These are phyloP conservation scores for Poeciliopsis infans DNA, from an alignment of 2,797 vertebrate species.

Conservation along the genomic window DNA sequence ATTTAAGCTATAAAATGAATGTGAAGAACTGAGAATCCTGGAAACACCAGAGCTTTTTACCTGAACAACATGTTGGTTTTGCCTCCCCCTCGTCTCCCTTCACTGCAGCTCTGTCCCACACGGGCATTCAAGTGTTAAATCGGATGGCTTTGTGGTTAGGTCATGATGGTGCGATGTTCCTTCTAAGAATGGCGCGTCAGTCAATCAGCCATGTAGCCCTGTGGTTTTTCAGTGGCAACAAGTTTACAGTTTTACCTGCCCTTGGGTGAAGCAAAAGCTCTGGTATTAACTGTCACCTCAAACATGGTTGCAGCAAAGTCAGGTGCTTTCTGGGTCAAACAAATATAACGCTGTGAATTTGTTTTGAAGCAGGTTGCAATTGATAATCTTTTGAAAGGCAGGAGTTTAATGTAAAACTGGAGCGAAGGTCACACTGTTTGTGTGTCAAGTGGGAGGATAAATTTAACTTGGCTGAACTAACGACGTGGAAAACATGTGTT, in stretches of 20 bases:
- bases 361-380: slow-evolving; percentile 28
- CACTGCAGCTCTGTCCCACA: slow-evolving; percentile 56
- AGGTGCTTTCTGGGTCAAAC: slow-evolving; percentile 34
- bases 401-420: slow-evolving; percentile 23
- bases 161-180: slow-evolving; percentile 69
- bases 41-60: background rate
- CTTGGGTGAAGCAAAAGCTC: slow-evolving; percentile 46
- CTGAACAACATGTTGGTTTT: background rate
- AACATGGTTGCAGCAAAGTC: slow-evolving; percentile 49
- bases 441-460: slow-evolving; percentile 10
- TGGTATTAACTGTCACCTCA: slow-evolving; percentile 50
- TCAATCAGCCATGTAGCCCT: slow-evolving; percentile 51
- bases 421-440: slow-evolving; percentile 19
- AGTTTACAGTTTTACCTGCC: slow-evolving; percentile 43
- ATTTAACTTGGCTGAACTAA: slow-evolving; percentile 21
- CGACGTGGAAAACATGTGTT: slow-evolving; percentile 29
- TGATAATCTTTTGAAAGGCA: slow-evolving; percentile 31
- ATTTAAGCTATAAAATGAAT: background rate
- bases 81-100: slow-evolving; percentile 11
- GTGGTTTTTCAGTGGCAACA: slow-evolving; percentile 23
- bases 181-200: slow-evolving; percentile 52
- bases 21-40: background rate
- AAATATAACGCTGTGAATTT: slow-evolving; percentile 21
- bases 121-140: slow-evolving; percentile 58
- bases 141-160: slow-evolving; percentile 63